Percentiles rank a stretch among this genome's conserved stretches.
Conservation (phyloP, 2,888 invertebrate species). For the Parthenolecanium corni region DNA sequence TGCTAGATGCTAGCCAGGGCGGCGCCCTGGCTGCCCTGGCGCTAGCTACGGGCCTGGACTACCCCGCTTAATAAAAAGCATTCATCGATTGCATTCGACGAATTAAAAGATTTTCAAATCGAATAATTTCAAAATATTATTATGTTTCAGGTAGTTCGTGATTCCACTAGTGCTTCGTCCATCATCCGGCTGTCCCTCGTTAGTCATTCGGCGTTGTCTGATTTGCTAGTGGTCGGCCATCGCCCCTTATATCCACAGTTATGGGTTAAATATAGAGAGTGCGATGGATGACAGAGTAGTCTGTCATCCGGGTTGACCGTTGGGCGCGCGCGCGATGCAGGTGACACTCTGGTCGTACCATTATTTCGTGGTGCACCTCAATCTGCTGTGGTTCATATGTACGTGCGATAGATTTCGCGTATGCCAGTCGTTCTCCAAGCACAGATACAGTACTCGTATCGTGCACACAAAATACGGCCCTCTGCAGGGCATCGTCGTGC, state of each 20-base stretch:
- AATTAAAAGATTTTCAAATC: no score
- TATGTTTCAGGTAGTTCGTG: no score
- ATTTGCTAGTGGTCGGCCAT: no score
- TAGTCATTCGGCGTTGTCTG: no score
- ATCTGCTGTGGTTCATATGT: conserved; percentile 1
- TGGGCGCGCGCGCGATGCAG: conserved; percentile 8
- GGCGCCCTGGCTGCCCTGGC: no score
- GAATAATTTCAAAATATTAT: no score
- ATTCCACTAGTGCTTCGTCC: no score
- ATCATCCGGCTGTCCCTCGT: no score
- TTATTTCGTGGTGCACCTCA: conserved; percentile 5
- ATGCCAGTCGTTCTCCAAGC: conserved; percentile 36
- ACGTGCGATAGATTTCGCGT: not conserved
- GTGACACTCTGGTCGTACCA: not conserved
- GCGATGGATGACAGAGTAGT: conserved; percentile 22
- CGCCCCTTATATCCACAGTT: not conserved
- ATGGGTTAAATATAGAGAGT: conserved; percentile 17
- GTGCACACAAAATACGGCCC: conserved; percentile 84
- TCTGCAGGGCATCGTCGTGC: conserved; percentile 70
- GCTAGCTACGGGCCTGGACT: no score
- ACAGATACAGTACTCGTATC: conserved; percentile 69
- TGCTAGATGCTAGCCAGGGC: no score
- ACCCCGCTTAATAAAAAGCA: no score
- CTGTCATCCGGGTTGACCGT: conserved; percentile 18
- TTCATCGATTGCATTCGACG: no score